Conservation (phyloP, 2,113 vertebrate species). For the Gnathonemus longibarbis region DNA sequence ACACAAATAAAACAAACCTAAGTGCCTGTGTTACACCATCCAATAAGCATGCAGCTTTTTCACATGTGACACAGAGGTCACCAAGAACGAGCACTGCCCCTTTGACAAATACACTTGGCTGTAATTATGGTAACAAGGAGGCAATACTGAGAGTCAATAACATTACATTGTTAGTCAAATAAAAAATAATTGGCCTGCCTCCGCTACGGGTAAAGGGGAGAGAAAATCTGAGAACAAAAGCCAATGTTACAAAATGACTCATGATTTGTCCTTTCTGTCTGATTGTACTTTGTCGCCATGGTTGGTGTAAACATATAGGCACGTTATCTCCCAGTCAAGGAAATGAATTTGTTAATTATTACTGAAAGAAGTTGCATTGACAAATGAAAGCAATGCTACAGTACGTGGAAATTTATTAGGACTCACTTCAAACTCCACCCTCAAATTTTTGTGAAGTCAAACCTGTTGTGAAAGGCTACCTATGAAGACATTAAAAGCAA, state of each 20-base stretch:
- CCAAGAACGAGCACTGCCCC: neutral
- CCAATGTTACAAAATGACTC: neutral
- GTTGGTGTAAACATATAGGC: neutral
- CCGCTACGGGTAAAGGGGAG: neutral
- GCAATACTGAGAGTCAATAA: neutral
- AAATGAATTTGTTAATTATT: neutral
- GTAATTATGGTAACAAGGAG: neutral
- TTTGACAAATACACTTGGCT: neutral
- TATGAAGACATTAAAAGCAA: neutral
- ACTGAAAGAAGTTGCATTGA: neutral
- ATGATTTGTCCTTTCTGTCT: neutral
- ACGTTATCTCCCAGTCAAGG: neutral
- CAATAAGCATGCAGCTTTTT: neutral
- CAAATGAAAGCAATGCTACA: neutral
- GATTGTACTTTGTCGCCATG: neutral
- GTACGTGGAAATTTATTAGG: neutral
- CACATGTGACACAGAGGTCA: neutral
- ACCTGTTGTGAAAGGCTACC: neutral
- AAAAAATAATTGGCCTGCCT: neutral
- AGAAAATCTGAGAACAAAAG: neutral
- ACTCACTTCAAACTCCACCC: neutral
- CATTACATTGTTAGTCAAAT: slow-evolving; percentile 2
- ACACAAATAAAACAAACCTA: neutral
- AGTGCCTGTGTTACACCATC: neutral
- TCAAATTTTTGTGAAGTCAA: neutral